Evolutionary conservation across 2,888 invertebrate genomes (phyloP), one percentile per base, ranked within the genome.

Genomic region (Halictus quadricinctus): DNA sequence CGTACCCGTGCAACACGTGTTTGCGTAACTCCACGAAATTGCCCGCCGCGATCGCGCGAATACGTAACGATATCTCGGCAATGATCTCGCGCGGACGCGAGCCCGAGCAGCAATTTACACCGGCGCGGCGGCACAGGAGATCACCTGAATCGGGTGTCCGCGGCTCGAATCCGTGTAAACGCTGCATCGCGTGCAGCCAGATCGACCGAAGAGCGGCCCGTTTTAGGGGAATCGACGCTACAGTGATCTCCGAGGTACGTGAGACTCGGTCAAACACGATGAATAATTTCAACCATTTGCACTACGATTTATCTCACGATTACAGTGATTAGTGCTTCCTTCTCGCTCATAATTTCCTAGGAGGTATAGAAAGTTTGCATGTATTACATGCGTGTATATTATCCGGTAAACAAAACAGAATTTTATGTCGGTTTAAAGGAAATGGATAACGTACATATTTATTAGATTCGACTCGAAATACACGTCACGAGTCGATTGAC

Each of bases 21-120:
- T 87, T 80, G 87, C 87, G 87, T 74, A 87, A 86, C 88, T 58
- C 36, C 21, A 54, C 80, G 80, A 72, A 86, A 88, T 87, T 73
- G 82, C 70, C 12, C 75, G 50, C 29, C 25, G 36, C 64, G 81
- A 85, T 85, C 73, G 78, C 82, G 66, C 25, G 73, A 60, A 88
- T 85, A 87, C 76, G 80, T 82, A 88, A 85, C 86, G 83, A 88
- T 80, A 73, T 79, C 72, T 60, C 58, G 21, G 72, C 77, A 75
- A 72, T 81, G 81, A 88, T 87, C 76, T 85, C 81, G 75, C 66
- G 64, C n/a, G 46, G 50, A 69, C 41, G n/a, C 43, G 48, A 48
- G 50, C 70, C 50, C n/a, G 25, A 74, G 60, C 54, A 73, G 58
- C 85, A 50, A 75, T 78, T 72, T 72, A 76, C 75, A 29, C 36